Evolutionary conservation across 2,113 vertebrate genomes (phyloP).

Genomic region (Gymnobelideus leadbeateri): DNA sequence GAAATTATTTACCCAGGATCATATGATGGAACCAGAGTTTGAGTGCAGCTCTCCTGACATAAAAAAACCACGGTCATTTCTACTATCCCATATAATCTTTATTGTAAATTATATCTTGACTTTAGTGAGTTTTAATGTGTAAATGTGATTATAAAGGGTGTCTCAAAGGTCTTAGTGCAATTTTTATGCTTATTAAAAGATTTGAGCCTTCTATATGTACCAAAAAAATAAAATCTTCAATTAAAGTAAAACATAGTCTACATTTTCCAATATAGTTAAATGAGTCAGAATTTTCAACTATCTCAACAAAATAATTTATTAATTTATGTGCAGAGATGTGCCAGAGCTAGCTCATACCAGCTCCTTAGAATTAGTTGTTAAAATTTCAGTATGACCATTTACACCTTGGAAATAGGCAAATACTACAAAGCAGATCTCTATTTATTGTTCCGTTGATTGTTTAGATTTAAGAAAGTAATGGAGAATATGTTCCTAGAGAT

Average conservation of each 20-base stretch:
- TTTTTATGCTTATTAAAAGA: neutral
- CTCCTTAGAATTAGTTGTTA: neutral
- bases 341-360: neutral
- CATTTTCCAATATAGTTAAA: neutral
- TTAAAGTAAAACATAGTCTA: neutral
- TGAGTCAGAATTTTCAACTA: neutral
- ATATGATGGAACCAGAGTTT: neutral
- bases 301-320: neutral
- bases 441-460: neutral
- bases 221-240: neutral
- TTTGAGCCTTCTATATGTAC: neutral
- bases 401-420: neutral
- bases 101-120: neutral
- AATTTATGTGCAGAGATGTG: neutral
- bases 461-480: neutral
- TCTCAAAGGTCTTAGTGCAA: neutral
- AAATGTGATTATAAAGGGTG: neutral
- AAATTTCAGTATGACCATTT: neutral
- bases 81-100: neutral
- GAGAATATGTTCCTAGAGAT: neutral
- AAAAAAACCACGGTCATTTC: neutral
- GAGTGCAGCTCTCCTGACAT: neutral
- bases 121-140: neutral
- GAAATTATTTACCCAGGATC: too few species aligned
- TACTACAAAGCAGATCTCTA: neutral